phyloP scores from a whole-genome alignment of 92 coral and sea anemone species.

The Epizoanthus illoricatus region DNA sequence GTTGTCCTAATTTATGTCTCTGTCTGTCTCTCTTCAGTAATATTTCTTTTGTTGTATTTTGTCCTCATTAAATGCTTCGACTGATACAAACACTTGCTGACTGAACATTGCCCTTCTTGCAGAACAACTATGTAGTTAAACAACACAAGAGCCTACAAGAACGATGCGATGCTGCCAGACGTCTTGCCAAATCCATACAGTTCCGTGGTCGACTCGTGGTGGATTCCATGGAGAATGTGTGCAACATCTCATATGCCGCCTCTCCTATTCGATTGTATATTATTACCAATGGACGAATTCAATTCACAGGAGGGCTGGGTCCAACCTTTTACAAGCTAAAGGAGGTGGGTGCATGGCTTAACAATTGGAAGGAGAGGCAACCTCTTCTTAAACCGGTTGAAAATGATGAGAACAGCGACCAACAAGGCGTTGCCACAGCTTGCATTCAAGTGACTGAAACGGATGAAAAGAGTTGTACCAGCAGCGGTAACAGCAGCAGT shows the following conservation, averaged over 20 bases:
- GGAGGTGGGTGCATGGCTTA: conserved; percentile 54
- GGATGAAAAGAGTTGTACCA: too few relatives aligned
- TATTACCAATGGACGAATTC: conserved; percentile 46
- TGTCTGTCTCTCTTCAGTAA: too few relatives aligned
- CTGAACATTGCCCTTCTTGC: background rate
- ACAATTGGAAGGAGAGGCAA: conserved; percentile 16
- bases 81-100: too few relatives aligned
- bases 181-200: background rate
- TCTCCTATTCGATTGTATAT: conserved; percentile 58
- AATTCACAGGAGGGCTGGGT: conserved; percentile 58
- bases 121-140: background rate
- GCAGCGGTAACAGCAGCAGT: too few relatives aligned
- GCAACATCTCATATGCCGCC: conserved; percentile 54
- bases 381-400: too few relatives aligned
- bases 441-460: too few relatives aligned
- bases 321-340: conserved; percentile 52
- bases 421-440: too few relatives aligned
- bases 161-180: background rate
- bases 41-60: too few relatives aligned
- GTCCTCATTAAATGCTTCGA: too few relatives aligned
- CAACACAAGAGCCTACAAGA: background rate
- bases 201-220: conserved; percentile 31
- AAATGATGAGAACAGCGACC: too few relatives aligned
- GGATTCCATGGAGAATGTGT: conserved; percentile 64
- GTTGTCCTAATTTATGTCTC: too few relatives aligned